A percentile compares a stretch with the other conserved stretches of the same genome.
phyloP scores from a whole-genome alignment of 2,888 invertebrate genomes.

The Ichneumoninae sp. region DNA sequence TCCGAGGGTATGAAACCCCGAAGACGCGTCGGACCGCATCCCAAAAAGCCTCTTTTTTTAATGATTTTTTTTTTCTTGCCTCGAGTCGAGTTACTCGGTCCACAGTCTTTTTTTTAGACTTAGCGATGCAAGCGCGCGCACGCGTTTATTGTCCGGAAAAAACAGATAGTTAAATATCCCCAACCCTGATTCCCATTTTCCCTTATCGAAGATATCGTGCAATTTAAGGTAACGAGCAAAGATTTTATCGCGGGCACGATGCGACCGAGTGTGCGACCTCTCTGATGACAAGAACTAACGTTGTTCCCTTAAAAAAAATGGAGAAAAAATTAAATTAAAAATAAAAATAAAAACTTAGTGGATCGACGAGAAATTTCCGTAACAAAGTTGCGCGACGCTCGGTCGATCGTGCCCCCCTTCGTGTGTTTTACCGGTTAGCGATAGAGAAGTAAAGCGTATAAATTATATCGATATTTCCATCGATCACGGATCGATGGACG shows the following conservation, averaged over 20 bases:
- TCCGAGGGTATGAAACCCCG: conserved; percentile 64
- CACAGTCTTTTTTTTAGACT: conserved; percentile 22
- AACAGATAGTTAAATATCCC: conserved; percentile 30
- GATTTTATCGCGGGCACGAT: conserved; percentile 71
- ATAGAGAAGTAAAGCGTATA: conserved; percentile 70
- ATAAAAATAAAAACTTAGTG: background rate
- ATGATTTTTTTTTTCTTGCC: conserved; percentile 22
- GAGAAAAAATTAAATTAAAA: background rate
- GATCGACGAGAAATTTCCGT: background rate
- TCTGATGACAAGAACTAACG: conserved; percentile 1
- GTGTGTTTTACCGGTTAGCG: conserved; percentile 80
- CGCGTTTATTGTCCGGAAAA: conserved; percentile 32
- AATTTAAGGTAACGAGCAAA: conserved; percentile 74
- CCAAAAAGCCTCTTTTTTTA: background rate
- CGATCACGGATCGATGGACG: conserved; percentile 45
- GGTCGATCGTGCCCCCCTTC: conserved; percentile 68
- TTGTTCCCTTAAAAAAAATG: conserved; percentile 18
- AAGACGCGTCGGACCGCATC: conserved; percentile 27
- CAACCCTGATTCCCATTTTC: conserved; percentile 7
- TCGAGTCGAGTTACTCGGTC: conserved; percentile 17
- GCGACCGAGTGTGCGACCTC: conserved; percentile 33
- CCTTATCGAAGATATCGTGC: conserved; percentile 78
- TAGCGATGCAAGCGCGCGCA: conserved; percentile 1
- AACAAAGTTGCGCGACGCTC: conserved; percentile 35
- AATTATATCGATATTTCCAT: conserved; percentile 70